Percentiles rank a stretch among this genome's conserved stretches.
phyloP scores from a whole-genome alignment of 2,888 invertebrate species.

The Cenopis cana region DNA sequence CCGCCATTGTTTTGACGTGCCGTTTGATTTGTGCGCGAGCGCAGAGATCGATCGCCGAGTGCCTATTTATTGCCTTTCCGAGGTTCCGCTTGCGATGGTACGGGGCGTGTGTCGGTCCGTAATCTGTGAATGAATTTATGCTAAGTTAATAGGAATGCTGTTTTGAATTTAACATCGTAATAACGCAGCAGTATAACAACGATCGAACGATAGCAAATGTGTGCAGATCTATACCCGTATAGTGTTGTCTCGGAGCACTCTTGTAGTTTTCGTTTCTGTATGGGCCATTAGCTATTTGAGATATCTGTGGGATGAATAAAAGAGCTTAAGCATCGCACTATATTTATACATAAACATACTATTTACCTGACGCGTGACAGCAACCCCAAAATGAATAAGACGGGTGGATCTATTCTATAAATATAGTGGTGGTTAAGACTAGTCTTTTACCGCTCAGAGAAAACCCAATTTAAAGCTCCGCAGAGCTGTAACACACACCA shows the following conservation, averaged over 20 bases:
- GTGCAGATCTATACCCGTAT: neutral
- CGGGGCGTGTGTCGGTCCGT: slow-evolving; percentile 29
- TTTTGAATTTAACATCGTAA: slow-evolving; percentile 29
- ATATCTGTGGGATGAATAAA: too few relatives aligned
- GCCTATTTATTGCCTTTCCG: slow-evolving; percentile 77
- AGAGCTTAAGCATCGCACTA: too few relatives aligned
- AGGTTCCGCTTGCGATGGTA: slow-evolving; percentile 51
- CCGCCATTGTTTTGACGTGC: slow-evolving; percentile 76
- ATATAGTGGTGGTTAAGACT: too few relatives aligned
- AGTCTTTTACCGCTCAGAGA: too few relatives aligned
- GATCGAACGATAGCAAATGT: neutral
- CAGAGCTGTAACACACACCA: too few relatives aligned
- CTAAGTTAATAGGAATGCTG: slow-evolving; percentile 29
- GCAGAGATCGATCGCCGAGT: slow-evolving; percentile 69
- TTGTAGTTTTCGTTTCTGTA: too few relatives aligned
- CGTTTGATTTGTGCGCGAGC: slow-evolving; percentile 78
- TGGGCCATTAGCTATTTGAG: too few relatives aligned
- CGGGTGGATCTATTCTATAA: too few relatives aligned
- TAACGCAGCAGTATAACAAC: slow-evolving; percentile 8
- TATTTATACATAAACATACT: too few relatives aligned
- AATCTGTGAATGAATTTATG: slow-evolving; percentile 24
- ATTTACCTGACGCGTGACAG: too few relatives aligned
- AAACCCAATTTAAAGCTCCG: too few relatives aligned
- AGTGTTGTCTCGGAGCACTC: neutral
- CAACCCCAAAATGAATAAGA: too few relatives aligned